These are phyloP conservation scores for Strix aluco DNA, from an alignment of 2,113 vertebrate species.

Conservation along the genomic window DNA sequence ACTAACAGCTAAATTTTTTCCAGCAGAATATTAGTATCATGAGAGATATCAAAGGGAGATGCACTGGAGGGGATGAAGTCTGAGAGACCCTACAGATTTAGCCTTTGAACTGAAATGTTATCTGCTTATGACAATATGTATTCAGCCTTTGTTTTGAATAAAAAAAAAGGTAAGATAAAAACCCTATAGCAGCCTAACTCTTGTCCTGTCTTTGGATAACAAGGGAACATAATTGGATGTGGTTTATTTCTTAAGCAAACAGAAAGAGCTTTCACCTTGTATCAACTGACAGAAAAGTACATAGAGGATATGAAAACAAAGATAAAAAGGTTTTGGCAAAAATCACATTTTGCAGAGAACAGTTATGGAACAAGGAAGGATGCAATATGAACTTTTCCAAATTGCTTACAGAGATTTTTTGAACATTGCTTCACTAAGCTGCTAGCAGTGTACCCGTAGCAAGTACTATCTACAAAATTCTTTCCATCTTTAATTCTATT, in stretches of 20 bases:
- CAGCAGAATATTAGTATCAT: not conserved
- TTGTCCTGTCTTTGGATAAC: not conserved
- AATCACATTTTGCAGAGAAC: not conserved
- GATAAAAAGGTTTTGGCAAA: not conserved
- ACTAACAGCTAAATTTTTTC: fast-evolving
- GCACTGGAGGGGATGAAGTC: not conserved
- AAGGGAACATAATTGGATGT: not conserved
- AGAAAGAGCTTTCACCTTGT: not conserved
- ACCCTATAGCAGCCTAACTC: not conserved
- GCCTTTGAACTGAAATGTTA: not conserved
- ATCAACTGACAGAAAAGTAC: not conserved
- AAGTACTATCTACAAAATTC: not conserved
- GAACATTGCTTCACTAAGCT: not conserved
- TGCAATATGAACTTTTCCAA: not conserved
- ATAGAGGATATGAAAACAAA: not conserved
- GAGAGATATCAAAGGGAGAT: not conserved
- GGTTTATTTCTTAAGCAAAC: not conserved
- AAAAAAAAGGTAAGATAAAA: not conserved
- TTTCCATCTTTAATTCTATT: not conserved
- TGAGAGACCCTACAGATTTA: not conserved
- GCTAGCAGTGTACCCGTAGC: not conserved
- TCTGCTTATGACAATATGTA: not conserved
- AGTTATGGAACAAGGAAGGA: not conserved
- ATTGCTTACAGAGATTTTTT: not conserved
- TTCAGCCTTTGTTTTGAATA: not conserved